Evolutionary conservation across 2,888 invertebrate genomes (phyloP).

Genomic region (Rhagonycha fulva): DNA sequence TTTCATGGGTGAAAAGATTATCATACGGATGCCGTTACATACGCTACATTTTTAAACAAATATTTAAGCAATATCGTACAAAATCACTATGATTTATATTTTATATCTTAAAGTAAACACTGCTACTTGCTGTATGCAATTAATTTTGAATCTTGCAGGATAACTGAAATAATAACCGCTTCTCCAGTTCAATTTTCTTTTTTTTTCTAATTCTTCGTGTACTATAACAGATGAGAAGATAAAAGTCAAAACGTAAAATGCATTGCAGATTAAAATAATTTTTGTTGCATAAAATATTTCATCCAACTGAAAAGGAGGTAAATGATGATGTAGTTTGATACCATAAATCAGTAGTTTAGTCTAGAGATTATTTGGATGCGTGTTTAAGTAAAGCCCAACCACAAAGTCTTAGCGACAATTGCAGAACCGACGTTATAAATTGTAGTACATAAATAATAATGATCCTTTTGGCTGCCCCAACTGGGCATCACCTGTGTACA

Average conservation of each 20-base stretch:
- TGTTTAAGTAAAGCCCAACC: conserved; percentile 31
- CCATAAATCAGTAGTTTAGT: conserved; percentile 35
- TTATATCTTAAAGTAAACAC: conserved; percentile 28
- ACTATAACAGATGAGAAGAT: not conserved
- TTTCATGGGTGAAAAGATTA: conserved; percentile 30
- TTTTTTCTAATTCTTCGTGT: not conserved
- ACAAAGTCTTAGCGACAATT: conserved; percentile 32
- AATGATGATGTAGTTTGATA: conserved; percentile 32
- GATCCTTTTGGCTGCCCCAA: conserved; percentile 11
- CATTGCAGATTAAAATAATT: not conserved
- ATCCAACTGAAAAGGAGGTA: conserved; percentile 12
- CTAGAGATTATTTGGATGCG: conserved; percentile 33
- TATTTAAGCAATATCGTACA: conserved; percentile 30
- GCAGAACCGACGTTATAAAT: conserved; percentile 28
- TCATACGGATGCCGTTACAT: conserved; percentile 20
- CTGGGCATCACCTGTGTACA: conserved; percentile 23
- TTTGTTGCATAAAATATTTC: not conserved
- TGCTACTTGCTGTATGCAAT: conserved; percentile 15
- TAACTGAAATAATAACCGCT: not conserved
- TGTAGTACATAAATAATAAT: conserved; percentile 31
- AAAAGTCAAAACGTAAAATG: not conserved
- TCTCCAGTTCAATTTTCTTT: not conserved
- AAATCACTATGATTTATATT: conserved; percentile 35
- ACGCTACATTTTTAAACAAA: conserved; percentile 35
- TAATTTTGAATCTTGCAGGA: conserved; percentile 5